phyloP scores from a whole-genome alignment of 2,797 vertebrate genomes.

The Rhadinocentrus ornatus region DNA sequence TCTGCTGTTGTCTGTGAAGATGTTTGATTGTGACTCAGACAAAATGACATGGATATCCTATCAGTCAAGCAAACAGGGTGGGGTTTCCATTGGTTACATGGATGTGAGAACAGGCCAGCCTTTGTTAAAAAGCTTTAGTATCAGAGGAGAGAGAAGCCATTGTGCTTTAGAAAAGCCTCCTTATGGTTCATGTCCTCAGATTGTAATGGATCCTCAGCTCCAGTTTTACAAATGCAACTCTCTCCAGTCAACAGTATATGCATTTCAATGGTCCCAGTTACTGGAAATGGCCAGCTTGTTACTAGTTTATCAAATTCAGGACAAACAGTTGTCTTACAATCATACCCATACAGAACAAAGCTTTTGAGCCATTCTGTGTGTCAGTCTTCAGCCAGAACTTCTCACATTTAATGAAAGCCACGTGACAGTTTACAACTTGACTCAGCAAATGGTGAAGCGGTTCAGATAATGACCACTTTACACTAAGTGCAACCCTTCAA shows the following conservation, averaged over 20 bases:
- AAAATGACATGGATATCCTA: slow-evolving; percentile 71
- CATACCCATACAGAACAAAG: slow-evolving; percentile 10
- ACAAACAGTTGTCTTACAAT: slow-evolving; percentile 33
- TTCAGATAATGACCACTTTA: slow-evolving; percentile 34
- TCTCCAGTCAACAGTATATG: slow-evolving; percentile 61
- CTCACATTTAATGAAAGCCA: slow-evolving; percentile 19
- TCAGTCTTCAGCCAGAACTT: slow-evolving; percentile 5
- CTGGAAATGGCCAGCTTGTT: slow-evolving; percentile 48
- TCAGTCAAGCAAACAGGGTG: slow-evolving; percentile 71
- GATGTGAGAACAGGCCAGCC: slow-evolving; percentile 79
- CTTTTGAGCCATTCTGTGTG: background rate
- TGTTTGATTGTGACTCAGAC: slow-evolving; percentile 63
- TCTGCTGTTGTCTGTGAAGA: slow-evolving; percentile 24
- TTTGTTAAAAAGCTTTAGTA: slow-evolving; percentile 82
- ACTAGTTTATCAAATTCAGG: slow-evolving; percentile 38
- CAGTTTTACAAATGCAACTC: slow-evolving; percentile 69
- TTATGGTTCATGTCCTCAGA: slow-evolving; percentile 81
- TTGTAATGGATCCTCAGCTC: slow-evolving; percentile 79
- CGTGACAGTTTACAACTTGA: slow-evolving; percentile 15
- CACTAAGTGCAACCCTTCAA: slow-evolving; percentile 25
- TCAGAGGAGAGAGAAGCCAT: slow-evolving; percentile 82
- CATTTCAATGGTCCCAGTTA: slow-evolving; percentile 53
- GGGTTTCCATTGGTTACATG: slow-evolving; percentile 73
- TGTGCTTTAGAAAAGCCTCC: slow-evolving; percentile 83
- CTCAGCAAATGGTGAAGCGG: slow-evolving; percentile 14